Percentiles rank a stretch among this genome's conserved stretches.
These are phyloP conservation scores for Diceros bicornis DNA, from an alignment of 2,797 vertebrate species.

Conservation along the genomic window DNA sequence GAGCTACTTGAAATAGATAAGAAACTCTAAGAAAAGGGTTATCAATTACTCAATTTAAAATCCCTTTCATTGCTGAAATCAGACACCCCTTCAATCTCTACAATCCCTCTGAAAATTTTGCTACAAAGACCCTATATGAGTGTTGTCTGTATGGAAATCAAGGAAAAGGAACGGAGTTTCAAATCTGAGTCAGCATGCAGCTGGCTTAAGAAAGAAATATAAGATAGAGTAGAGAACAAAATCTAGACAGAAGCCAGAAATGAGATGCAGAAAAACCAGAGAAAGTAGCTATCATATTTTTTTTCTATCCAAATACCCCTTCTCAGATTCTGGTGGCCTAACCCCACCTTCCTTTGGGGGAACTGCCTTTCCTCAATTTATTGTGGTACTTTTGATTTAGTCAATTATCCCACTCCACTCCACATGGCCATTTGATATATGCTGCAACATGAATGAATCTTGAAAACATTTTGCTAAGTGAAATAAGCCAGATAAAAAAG, in stretches of 20 bases:
- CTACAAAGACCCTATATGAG: background rate
- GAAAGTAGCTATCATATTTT: background rate
- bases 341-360: background rate
- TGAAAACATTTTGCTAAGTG: no score
- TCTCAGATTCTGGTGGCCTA: background rate
- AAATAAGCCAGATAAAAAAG: no score
- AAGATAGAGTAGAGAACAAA: background rate
- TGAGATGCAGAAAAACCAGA: background rate
- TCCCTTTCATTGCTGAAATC: background rate
- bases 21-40: background rate
- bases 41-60: background rate
- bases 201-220: constrained; percentile 1
- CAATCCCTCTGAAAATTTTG: constrained; percentile 18
- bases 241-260: constrained; percentile 24
- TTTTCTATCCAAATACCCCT: background rate
- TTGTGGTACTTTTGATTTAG: background rate
- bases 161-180: background rate
- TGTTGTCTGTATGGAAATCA: background rate
- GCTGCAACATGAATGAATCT: no score
- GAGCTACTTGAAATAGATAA: constrained; percentile 24
- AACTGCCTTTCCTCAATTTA: background rate
- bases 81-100: background rate
- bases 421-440: background rate
- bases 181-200: background rate
- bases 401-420: background rate